These are phyloP conservation scores for Catharus bicknelli DNA, from an alignment of 2,113 vertebrate species.

Conservation along the genomic window DNA sequence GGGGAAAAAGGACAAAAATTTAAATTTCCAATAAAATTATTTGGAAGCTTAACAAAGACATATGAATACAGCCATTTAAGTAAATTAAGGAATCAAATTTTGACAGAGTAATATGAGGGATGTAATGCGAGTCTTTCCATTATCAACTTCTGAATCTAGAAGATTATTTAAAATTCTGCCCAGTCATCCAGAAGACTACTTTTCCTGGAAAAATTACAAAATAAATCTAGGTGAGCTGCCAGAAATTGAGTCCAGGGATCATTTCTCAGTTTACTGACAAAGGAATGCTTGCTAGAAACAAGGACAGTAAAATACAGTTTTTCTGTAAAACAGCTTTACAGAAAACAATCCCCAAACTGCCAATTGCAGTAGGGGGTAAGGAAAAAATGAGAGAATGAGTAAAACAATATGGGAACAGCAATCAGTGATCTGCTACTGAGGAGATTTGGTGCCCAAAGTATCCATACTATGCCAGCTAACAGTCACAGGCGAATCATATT, in stretches of 20 bases:
- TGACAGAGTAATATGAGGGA: not conserved
- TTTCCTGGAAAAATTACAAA: not conserved
- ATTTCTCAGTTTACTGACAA: not conserved
- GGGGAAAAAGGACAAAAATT: not conserved
- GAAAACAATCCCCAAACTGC: not conserved
- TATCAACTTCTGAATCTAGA: not conserved
- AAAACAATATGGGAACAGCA: not conserved
- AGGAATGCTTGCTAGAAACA: not conserved
- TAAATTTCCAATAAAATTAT: not conserved
- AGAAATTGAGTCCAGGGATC: not conserved
- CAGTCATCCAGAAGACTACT: not conserved
- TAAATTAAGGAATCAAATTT: not conserved
- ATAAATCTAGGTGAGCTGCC: not conserved
- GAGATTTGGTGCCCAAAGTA: not conserved
- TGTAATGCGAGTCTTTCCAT: not conserved
- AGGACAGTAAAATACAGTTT: not conserved
- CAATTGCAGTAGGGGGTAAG: not conserved
- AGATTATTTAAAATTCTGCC: not conserved
- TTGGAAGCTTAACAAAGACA: not conserved
- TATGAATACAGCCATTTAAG: not conserved
- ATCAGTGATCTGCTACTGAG: not conserved
- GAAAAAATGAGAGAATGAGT: not conserved
- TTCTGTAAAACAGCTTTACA: not conserved
- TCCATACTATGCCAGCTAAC: not conserved
- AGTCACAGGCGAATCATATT: not conserved